Evolutionary conservation across 2,797 vertebrate species (phyloP), one percentile per base, ranked within the genome.

Genomic region (Epinephelus coioides): DNA sequence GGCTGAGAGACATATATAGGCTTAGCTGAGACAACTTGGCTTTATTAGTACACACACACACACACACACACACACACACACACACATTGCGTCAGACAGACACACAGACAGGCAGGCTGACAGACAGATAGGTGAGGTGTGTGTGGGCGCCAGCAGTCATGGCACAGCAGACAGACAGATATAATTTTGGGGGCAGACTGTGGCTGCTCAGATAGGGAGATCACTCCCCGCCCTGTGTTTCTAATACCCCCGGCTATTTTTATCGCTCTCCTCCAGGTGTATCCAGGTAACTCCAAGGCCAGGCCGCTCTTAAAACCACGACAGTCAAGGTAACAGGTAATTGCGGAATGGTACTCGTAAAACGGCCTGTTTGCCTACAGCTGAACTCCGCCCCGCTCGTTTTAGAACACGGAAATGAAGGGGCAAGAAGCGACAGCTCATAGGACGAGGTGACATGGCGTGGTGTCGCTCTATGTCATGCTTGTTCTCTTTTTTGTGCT

Each of bases 261-360:
- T 96, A 96, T 96, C 92, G 61, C 94, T 85, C 82, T 84, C 79
- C 86, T 92, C 92, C 92, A 94, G 94, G 94, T 95, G 96, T 96
- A 95, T 95, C 96, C 92, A 96, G 95, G 96, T 95, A 96, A 96
- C 95, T 94, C 91, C 96, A 96, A 97, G 96, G 96, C 94, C 95
- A 88, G 63, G 79, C 69, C 15, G 93, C 94, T 94, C 91, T 96
- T 96, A 96, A 97, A 96, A 93, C 84, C 82, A 13, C 88, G 82
- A 95, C 92, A 94, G 95, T 95, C 95, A 96, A 97, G 95, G 96
- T 96, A 96, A 96, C 94, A 86, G 92, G 89, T 95, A 94, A 96
- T 96, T 96, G 94, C 91, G 55, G 85, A 90, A 90, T 68, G 73
- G 69, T 75, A 87, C 95, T 95, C 91, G 84, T 96, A 96, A 96